These are phyloP conservation scores for Chymomyza fuscimana DNA, from an alignment of 2,888 invertebrate genomes.

Conservation along the genomic window DNA sequence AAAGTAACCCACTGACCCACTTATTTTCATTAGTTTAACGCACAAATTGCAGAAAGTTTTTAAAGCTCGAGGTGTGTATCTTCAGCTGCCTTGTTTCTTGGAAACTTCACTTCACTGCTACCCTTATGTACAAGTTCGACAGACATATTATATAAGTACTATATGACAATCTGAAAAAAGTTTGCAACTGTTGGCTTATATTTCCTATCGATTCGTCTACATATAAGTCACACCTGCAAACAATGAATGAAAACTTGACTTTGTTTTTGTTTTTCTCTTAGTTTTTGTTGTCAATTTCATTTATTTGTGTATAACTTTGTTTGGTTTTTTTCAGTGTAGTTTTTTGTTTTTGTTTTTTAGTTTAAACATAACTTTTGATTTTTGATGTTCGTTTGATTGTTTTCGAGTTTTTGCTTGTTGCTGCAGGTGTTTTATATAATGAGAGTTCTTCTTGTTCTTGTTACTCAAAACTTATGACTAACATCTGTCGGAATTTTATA, in stretches of 20 bases:
- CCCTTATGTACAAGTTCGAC: not conserved
- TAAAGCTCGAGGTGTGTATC: not conserved
- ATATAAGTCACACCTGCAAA: not conserved
- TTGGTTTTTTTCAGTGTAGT: slow-evolving; percentile 1
- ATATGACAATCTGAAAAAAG: not conserved
- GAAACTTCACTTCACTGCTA: too few relatives aligned
- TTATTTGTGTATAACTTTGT: slow-evolving; percentile 2
- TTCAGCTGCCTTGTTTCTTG: too few relatives aligned
- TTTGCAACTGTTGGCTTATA: not conserved
- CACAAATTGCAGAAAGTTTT: not conserved
- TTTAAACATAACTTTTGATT: slow-evolving; percentile 57
- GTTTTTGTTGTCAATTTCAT: slow-evolving; percentile 40
- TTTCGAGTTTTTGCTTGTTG: slow-evolving; percentile 48
- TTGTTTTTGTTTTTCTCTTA: slow-evolving; percentile 41
- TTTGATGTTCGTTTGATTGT: slow-evolving; percentile 64
- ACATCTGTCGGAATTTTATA: slow-evolving; percentile 2
- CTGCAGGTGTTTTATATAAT: slow-evolving; percentile 38
- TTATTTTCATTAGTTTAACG: not conserved
- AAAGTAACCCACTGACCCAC: not conserved
- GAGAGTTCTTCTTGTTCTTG: slow-evolving; percentile 33
- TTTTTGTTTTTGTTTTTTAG: slow-evolving; percentile 41
- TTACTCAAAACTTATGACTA: slow-evolving; percentile 4
- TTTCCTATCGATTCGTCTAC: not conserved
- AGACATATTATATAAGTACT: too few relatives aligned
- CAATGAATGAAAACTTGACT: slow-evolving; percentile 21